Conservation (phyloP, 1,140 invertebrate genomes). For the Drosophila auraria region DNA sequence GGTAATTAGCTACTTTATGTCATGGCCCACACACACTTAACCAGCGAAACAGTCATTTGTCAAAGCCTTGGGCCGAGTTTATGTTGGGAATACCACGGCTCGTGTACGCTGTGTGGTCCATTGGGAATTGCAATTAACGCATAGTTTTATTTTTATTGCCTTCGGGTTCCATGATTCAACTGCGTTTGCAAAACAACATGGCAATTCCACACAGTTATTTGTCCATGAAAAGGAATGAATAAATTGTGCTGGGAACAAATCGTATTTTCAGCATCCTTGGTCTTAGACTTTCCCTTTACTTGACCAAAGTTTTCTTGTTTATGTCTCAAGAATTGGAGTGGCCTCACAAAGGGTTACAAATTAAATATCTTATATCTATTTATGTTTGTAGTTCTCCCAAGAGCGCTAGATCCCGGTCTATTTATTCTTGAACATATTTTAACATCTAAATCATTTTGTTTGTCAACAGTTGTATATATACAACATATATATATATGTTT, state of each 20-base stretch:
- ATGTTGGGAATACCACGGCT: slow-evolving; percentile 57
- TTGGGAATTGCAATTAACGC: slow-evolving; percentile 79
- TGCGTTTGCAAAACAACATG: slow-evolving; percentile 7
- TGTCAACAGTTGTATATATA: no score
- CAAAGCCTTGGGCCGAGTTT: slow-evolving; percentile 44
- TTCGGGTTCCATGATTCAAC: slow-evolving; percentile 17
- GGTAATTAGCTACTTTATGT: slow-evolving; percentile 80
- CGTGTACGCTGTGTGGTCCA: slow-evolving; percentile 62
- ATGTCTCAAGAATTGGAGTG: not conserved
- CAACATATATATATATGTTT: no score
- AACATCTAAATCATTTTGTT: no score
- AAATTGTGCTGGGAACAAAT: slow-evolving; percentile 20
- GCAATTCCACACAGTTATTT: slow-evolving; percentile 46
- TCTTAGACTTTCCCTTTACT: not conserved
- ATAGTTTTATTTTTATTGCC: slow-evolving; percentile 74
- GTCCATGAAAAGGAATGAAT: slow-evolving; percentile 47
- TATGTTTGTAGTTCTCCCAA: no score
- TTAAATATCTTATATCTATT: not conserved
- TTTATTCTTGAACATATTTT: not conserved
- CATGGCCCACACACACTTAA: slow-evolving; percentile 36
- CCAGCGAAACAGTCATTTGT: slow-evolving; percentile 28
- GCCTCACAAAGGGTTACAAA: not conserved
- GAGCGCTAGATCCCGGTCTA: not conserved
- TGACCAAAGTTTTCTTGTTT: not conserved
- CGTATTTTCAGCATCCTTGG: slow-evolving; percentile 3